These are phyloP conservation scores for Borostomias antarcticus DNA, from an alignment of 2,797 vertebrate species.

Conservation along the genomic window DNA sequence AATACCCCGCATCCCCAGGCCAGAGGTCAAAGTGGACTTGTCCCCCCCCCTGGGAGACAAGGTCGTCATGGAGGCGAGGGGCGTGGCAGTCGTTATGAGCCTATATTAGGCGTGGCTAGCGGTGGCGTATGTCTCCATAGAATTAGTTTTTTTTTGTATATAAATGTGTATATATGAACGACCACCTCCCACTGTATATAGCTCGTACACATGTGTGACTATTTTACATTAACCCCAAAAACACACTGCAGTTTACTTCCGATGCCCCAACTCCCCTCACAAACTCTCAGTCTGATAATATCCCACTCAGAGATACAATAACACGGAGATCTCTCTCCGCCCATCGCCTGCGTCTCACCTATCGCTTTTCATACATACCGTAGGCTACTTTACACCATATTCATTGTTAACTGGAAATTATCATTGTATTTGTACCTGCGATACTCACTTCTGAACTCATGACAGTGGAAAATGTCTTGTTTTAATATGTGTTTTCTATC, in stretches of 20 bases:
- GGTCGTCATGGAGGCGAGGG: constrained; percentile 48
- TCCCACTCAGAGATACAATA: constrained; percentile 11
- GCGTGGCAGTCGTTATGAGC: constrained; percentile 65
- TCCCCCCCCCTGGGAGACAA: constrained; percentile 45
- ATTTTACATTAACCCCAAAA: constrained; percentile 68
- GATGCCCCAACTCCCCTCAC: constrained; percentile 34
- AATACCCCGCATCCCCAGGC: constrained; percentile 25
- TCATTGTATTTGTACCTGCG: constrained; percentile 29
- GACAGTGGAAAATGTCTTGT: constrained; percentile 59
- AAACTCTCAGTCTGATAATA: too few species aligned
- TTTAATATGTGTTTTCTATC: constrained; percentile 45
- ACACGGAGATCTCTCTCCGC: constrained; percentile 18
- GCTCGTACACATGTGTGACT: constrained; percentile 52
- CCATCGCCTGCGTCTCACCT: constrained; percentile 49
- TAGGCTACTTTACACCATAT: constrained; percentile 25
- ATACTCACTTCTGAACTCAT: constrained; percentile 42
- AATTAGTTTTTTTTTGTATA: constrained; percentile 65
- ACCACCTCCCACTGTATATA: constrained; percentile 65
- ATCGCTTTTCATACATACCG: too few species aligned
- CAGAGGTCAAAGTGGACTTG: constrained; percentile 43
- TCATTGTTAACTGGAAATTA: constrained; percentile 42
- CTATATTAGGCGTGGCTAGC: constrained; percentile 78
- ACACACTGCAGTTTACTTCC: constrained; percentile 32
- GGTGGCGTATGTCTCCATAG: constrained; percentile 62
- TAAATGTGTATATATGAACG: constrained; percentile 72